phyloP scores from a whole-genome alignment of 1,140 invertebrate genomes.

The Bombyx mori region ASM3026992v2 NC_085123.1:3940501-3941000 shows the following conservation, averaged over 20 bases:
- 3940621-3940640: constrained; percentile 57
- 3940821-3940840: constrained; percentile 64
- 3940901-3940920: constrained; percentile 81
- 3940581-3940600: constrained; percentile 61
- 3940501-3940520: constrained; percentile 42
- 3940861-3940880: constrained; percentile 80
- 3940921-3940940: constrained; percentile 75
- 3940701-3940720: constrained; percentile 53
- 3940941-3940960: constrained; percentile 82
- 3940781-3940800: constrained; percentile 71
- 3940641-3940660: constrained; percentile 57
- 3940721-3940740: constrained; percentile 73
- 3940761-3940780: constrained; percentile 71
- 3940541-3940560: constrained; percentile 88
- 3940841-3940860: constrained; percentile 74
- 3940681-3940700: constrained; percentile 37
- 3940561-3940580: constrained; percentile 79
- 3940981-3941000: constrained; percentile 90
- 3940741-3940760: constrained; percentile 65
- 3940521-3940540: constrained; percentile 72
- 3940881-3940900: constrained; percentile 79
- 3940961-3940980: constrained; percentile 90
- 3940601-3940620: constrained; percentile 61
- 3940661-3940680: constrained; percentile 67
- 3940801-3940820: constrained; percentile 52